Conservation (phyloP, 2,113 vertebrate genomes). For the Leptobrachium leishanense region DNA sequence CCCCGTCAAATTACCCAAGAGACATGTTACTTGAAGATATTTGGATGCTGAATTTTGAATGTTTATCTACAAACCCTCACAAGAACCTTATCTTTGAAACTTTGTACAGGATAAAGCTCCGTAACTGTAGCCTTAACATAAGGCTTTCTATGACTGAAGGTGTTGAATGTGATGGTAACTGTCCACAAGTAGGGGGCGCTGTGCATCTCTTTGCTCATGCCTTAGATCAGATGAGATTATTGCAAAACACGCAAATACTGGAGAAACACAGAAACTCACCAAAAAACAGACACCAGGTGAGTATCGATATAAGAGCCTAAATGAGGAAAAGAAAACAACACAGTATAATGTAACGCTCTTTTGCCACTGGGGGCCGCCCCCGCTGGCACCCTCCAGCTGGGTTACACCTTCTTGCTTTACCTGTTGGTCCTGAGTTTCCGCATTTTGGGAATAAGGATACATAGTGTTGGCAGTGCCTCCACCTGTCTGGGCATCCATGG, state of each 20-base stretch:
- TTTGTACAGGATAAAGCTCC: background rate
- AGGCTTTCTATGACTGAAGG: background rate
- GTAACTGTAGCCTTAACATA: background rate
- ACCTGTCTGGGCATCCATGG: too few species aligned
- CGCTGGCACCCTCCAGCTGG: too few species aligned
- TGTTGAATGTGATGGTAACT: background rate
- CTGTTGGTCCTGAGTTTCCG: too few species aligned
- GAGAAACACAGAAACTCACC: too few species aligned
- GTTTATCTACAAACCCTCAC: background rate
- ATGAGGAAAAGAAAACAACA: too few species aligned
- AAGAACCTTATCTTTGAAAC: background rate
- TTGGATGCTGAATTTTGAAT: background rate
- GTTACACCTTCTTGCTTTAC: too few species aligned
- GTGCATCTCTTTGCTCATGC: background rate
- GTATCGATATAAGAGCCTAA: too few species aligned
- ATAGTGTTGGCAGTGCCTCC: too few species aligned
- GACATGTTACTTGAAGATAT: background rate
- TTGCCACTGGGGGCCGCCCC: too few species aligned
- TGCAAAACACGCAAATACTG: too few species aligned
- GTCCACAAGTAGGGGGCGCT: background rate
- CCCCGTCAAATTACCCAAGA: background rate
- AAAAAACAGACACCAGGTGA: background rate
- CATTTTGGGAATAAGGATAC: too few species aligned
- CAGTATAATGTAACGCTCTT: too few species aligned
- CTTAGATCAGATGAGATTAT: background rate